Conservation (phyloP, 2,797 vertebrate genomes). For the Potorous gilbertii region DNA sequence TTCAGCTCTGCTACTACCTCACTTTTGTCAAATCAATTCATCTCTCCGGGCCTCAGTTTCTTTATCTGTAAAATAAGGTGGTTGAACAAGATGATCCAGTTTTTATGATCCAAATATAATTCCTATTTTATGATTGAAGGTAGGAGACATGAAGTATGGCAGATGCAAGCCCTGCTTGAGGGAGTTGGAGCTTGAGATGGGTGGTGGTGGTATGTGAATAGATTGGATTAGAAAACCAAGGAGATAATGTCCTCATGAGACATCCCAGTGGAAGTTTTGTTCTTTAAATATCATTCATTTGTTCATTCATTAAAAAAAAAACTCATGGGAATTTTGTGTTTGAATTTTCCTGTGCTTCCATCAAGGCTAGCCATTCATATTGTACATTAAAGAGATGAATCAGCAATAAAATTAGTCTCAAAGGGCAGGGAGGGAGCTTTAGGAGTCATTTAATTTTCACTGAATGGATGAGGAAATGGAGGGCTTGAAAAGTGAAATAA, state of each 20-base stretch:
- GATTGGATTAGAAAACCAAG: background rate
- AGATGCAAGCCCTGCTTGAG: background rate
- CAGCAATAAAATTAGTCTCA: background rate
- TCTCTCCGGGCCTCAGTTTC: background rate
- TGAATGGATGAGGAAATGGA: background rate
- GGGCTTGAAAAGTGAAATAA: background rate
- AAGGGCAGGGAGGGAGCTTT: background rate
- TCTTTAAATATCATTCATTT: background rate
- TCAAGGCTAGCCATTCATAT: background rate
- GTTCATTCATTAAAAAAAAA: background rate
- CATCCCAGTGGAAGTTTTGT: background rate
- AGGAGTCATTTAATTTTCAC: background rate
- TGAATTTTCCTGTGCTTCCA: background rate
- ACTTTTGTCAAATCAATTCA: background rate
- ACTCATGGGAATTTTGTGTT: background rate
- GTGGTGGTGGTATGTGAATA: background rate
- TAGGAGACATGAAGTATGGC: background rate
- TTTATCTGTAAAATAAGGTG: background rate
- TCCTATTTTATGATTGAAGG: background rate
- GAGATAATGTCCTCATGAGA: background rate
- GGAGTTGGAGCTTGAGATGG: background rate
- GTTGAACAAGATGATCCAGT: background rate
- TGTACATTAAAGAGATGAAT: background rate
- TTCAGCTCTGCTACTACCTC: background rate
- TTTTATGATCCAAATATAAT: background rate